Percentiles rank a stretch among this genome's conserved stretches.
phyloP scores from a whole-genome alignment of 2,113 vertebrate genomes.

The Emberiza fucata region DNA sequence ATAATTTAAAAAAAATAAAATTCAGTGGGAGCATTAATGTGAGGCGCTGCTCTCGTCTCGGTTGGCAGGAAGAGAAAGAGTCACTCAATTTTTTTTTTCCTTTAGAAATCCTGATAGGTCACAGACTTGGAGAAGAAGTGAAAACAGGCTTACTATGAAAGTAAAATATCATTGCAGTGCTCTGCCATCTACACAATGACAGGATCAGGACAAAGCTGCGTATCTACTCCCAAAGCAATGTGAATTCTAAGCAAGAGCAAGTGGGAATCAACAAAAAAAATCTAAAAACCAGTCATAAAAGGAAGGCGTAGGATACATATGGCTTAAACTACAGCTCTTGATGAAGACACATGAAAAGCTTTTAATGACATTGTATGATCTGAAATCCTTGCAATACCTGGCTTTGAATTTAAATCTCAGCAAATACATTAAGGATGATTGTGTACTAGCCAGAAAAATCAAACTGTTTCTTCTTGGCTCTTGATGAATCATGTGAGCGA shows the following conservation, averaged over 20 bases:
- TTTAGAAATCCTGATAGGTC: neutral
- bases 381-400: neutral
- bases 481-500: slow-evolving; percentile 31
- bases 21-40: neutral
- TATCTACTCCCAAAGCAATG: neutral
- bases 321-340: neutral
- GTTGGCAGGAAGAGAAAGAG: neutral
- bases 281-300: neutral
- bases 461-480: neutral
- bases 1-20: neutral
- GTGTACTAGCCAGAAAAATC: slow-evolving; percentile 14
- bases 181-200: neutral
- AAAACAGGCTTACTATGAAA: neutral
- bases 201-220: neutral
- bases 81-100: neutral
- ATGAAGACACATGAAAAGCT: neutral
- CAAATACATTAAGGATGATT: slow-evolving; percentile 22
- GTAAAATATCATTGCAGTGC: neutral
- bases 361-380: neutral
- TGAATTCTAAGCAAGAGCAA: neutral
- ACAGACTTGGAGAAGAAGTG: neutral
- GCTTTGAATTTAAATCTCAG: slow-evolving; percentile 32
- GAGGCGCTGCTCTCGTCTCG: neutral
- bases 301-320: neutral
- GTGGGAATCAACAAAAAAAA: neutral